phyloP scores from a whole-genome alignment of 64 coral and sea anemone genomes.

The Porites lutea region DNA sequence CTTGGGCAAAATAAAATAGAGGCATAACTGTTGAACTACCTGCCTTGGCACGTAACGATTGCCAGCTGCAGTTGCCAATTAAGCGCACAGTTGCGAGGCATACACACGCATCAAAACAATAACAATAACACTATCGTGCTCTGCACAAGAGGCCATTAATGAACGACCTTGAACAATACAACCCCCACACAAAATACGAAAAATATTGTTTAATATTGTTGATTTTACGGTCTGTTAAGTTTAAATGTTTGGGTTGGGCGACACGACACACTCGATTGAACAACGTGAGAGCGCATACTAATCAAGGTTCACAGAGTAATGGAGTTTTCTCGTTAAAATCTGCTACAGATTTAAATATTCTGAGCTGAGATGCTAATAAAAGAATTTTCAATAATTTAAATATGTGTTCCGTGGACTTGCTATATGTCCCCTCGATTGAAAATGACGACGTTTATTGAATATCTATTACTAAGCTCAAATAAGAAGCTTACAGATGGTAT shows the following conservation, averaged over 20 bases:
- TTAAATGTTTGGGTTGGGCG: not conserved
- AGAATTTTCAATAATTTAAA: not conserved
- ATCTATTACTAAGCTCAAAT: not conserved
- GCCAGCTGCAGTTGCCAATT: not conserved
- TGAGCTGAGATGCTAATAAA: not conserved
- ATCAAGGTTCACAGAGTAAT: conserved; percentile 12
- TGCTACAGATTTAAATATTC: not conserved
- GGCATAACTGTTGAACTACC: not conserved
- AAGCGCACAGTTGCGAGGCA: not conserved
- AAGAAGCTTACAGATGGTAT: not conserved
- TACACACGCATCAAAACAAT: not conserved
- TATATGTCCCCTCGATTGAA: not conserved
- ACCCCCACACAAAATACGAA: not conserved
- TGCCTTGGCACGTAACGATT: not conserved
- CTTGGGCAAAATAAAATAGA: not conserved
- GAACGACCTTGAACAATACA: conserved; percentile 16
- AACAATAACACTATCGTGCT: conserved; percentile 6
- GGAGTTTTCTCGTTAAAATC: not conserved
- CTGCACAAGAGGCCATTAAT: conserved; percentile 12
- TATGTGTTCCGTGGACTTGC: not conserved
- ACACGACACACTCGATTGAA: conserved; percentile 5
- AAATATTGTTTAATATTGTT: conserved; percentile 42
- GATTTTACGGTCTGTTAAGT: conserved; percentile 28
- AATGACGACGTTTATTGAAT: not conserved
- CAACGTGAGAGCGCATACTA: conserved; percentile 62